These are phyloP conservation scores for Myiotriccus ornatus DNA, from an alignment of 2,797 vertebrate species.

Conservation along the genomic window DNA sequence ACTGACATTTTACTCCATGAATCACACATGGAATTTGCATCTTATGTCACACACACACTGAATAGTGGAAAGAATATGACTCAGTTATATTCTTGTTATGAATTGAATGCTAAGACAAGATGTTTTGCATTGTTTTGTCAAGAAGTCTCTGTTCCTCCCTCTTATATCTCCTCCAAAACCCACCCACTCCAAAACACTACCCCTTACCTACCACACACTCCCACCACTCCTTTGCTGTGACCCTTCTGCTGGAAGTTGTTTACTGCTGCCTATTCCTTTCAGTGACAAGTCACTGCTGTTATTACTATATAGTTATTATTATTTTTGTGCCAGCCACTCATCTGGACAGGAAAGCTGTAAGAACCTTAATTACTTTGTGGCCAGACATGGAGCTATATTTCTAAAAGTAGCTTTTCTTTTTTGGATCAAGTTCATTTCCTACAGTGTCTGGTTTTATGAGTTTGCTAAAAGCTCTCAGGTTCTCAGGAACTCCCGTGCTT, in stretches of 20 bases:
- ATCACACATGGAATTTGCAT: conserved; percentile 29
- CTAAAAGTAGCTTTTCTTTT: conserved; percentile 68
- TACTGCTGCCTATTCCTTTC: conserved; percentile 40
- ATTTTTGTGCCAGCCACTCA: conserved; percentile 64
- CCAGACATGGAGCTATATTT: conserved; percentile 51
- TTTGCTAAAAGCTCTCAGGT: conserved; percentile 38
- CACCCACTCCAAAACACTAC: not conserved
- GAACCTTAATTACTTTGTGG: conserved; percentile 69
- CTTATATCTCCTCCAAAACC: not conserved
- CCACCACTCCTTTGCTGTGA: not conserved
- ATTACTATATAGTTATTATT: conserved; percentile 63
- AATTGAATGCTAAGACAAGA: conserved; percentile 23
- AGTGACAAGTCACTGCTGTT: conserved; percentile 46
- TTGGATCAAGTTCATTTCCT: conserved; percentile 62
- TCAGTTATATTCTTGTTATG: conserved; percentile 57
- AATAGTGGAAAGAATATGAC: conserved; percentile 50
- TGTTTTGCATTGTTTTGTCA: not conserved
- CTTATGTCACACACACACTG: conserved; percentile 3
- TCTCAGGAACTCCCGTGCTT: not conserved
- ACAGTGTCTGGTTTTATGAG: conserved; percentile 54
- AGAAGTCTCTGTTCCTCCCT: not conserved
- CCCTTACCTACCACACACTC: not conserved
- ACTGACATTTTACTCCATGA: conserved; percentile 36
- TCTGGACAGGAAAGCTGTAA: conserved; percentile 66
- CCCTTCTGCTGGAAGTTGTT: conserved; percentile 32